Percentiles rank a stretch among this genome's conserved stretches.
Conservation (phyloP, 2,113 vertebrate species). For the Pedionomus torquatus region DNA sequence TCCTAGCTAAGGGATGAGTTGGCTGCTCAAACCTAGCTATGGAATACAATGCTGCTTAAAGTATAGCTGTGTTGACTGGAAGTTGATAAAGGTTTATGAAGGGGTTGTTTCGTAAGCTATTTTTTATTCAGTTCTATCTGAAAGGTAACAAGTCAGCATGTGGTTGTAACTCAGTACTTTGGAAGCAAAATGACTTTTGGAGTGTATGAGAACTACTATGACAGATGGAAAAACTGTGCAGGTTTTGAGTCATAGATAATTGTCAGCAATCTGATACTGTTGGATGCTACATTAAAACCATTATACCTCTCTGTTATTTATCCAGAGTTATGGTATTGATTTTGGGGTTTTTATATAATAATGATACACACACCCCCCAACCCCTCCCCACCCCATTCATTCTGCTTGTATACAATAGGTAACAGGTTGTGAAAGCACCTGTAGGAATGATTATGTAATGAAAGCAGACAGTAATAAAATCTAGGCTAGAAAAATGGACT, state of each 20-base stretch:
- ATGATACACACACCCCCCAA: no score
- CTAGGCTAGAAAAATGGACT: neutral
- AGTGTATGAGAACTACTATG: neutral
- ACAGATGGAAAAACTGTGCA: slow-evolving; percentile 11
- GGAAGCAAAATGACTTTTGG: slow-evolving; percentile 10
- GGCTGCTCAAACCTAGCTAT: neutral
- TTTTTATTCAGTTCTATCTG: neutral
- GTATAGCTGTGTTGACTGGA: neutral
- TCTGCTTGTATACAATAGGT: neutral
- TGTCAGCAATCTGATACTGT: neutral
- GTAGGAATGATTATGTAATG: neutral
- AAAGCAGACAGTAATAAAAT: neutral
- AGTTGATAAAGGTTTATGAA: neutral
- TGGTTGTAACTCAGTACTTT: neutral
- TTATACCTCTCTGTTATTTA: neutral
- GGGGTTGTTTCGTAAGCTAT: neutral
- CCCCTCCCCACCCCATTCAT: neutral
- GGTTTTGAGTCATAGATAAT: neutral
- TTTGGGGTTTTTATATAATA: neutral
- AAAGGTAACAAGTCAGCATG: slow-evolving; percentile 17
- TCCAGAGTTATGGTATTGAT: neutral
- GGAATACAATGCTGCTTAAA: neutral
- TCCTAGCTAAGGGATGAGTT: neutral
- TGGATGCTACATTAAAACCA: neutral
- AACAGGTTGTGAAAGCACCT: neutral